Evolutionary conservation across 2,113 vertebrate species (phyloP), one percentile per base, ranked within the genome.

Genomic region (Chascanopsetta lugubris): DNA sequence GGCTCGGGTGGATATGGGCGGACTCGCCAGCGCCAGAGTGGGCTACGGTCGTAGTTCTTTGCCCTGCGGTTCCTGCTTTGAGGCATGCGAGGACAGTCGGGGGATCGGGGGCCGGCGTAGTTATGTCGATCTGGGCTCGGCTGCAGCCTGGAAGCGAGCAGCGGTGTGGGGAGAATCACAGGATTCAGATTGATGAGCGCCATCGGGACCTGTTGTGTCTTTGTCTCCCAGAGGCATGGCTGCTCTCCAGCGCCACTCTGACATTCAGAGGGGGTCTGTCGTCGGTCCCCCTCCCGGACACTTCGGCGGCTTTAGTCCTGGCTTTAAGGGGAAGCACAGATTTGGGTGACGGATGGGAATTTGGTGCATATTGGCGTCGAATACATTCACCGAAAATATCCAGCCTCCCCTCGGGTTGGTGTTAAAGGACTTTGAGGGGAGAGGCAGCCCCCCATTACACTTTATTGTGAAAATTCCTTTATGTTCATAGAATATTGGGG

Each of bases 151-250:
- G 38, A 36, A 57, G 69, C 67, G 65, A 64, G 46, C n/a, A 57
- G 29, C 3, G 27, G 18, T 9, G 18, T 30, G 58, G 9, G 51
- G 36, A 36, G 43, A 59, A 22, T 68, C 65, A 65, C 62, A 56
- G 66, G 15, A 67, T 68, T 64, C 70, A 71, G 46, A 70, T 30
- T 72, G 47, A 85, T 68, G 56, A 77, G 66, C 21, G 72, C 75
- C 67, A 63, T 26, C 1, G 3, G 66, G 57, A 81, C 61, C 29
- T 67, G 66, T 67, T 71, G 43, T 70, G 70, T 66, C 64, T 61
- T 32, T 18, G 26, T 55, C 45, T 72, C 54, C 61, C 21, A 17
- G 1, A 21, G 55, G 72, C n/a, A 42, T 3, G 25, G 57, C 30
- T 56, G 3, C 25, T 42, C 17, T 69, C 49, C 53, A 71, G 64